phyloP scores from a whole-genome alignment of 2,888 invertebrate species.

The Scaptodrosophila latifasciaeformis region DNA sequence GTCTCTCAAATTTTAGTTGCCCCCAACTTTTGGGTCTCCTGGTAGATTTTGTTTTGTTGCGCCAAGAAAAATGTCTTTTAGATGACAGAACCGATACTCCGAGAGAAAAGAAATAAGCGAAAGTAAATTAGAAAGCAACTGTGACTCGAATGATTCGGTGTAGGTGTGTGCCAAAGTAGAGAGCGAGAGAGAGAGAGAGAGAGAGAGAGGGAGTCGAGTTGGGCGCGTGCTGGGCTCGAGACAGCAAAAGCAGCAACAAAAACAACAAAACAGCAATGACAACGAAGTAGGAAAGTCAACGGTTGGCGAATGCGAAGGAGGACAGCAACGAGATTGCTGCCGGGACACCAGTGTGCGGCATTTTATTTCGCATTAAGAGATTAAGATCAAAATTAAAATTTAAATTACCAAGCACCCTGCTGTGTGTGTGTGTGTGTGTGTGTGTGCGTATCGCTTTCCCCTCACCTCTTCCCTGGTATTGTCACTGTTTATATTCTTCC shows the following conservation, averaged over 20 bases:
- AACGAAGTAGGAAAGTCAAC: no score
- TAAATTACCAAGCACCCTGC: conserved; percentile 71
- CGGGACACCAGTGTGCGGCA: conserved; percentile 73
- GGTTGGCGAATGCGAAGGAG: no score
- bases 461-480: no score
- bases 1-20: no score
- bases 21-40: no score
- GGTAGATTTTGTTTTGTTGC: no score
- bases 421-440: conserved; percentile 5
- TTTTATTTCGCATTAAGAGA: conserved; percentile 75
- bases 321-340: conserved; percentile 10
- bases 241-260: neutral
- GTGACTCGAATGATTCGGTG: conserved; percentile 20
- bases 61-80: conserved; percentile 11
- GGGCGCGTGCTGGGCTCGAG: conserved; percentile 36
- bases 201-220: conserved; percentile 4
- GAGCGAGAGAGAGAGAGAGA: neutral
- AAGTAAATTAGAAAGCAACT: conserved; percentile 55
- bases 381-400: conserved; percentile 75
- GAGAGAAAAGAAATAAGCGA: conserved; percentile 19
- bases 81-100: conserved; percentile 10
- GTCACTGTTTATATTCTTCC: no score
- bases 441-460: neutral
- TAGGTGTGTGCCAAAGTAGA: neutral
- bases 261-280: no score